Conservation (phyloP, 2,797 vertebrate genomes). For the Squalus acanthias region DNA sequence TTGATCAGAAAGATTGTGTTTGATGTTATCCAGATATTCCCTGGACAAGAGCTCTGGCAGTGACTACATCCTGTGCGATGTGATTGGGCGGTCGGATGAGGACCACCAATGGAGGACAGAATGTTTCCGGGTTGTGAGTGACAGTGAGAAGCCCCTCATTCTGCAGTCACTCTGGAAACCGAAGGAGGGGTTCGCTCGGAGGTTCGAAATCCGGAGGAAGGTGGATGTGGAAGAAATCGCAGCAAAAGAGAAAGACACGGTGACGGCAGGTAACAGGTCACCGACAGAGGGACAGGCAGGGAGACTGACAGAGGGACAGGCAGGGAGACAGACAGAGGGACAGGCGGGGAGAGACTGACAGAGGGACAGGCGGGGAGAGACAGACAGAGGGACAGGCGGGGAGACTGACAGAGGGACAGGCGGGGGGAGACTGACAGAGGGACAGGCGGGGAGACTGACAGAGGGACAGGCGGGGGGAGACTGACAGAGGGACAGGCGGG, state of each 20-base stretch:
- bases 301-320: not conserved
- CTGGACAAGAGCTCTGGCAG: constrained; percentile 59
- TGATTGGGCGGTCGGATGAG: constrained; percentile 58
- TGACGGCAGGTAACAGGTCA: constrained; percentile 63
- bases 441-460: not conserved
- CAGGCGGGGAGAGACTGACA: not conserved
- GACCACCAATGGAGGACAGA: constrained; percentile 61
- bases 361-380: not conserved
- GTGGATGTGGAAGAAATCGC: constrained; percentile 61
- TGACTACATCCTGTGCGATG: constrained; percentile 66
- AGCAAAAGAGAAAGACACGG: constrained; percentile 64
- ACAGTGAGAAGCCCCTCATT: constrained; percentile 70
- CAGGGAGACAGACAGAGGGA: not conserved
- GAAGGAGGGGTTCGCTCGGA: constrained; percentile 63
- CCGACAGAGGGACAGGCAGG: not conserved
- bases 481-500: too few species aligned
- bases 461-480: not conserved
- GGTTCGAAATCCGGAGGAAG: constrained; percentile 69
- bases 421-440: not conserved
- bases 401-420: not conserved
- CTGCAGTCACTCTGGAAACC: constrained; percentile 75
- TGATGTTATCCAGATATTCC: constrained; percentile 57
- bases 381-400: too few species aligned
- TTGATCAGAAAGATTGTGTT: not conserved
- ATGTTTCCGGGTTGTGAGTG: constrained; percentile 63